A percentile compares a stretch with the other conserved stretches of the same genome.
Evolutionary conservation across 2,797 vertebrate species (phyloP).

Genomic region (Microctenopoma steveboyesi): DNA sequence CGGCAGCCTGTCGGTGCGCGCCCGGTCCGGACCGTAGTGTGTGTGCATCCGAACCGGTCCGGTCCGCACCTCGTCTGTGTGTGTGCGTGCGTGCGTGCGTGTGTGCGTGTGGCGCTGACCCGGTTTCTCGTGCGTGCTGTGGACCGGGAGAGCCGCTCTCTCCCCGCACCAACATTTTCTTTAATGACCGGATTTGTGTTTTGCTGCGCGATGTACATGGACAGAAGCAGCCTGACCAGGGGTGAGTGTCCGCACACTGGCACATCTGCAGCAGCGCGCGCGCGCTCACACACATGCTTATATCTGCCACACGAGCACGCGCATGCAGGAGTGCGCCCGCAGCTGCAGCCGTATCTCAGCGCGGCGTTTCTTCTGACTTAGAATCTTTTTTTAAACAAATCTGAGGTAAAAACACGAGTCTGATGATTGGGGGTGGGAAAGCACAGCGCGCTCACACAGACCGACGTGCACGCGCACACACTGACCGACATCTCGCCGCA

Average conservation of each 20-base stretch:
- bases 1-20: conserved; percentile 28
- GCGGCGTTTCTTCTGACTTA: background rate
- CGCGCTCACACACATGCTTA: conserved; percentile 6
- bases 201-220: conserved; percentile 89
- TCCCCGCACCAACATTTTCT: conserved; percentile 72
- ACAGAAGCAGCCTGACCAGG: conserved; percentile 84
- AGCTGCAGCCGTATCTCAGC: conserved; percentile 13
- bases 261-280: conserved; percentile 36
- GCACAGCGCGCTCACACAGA: conserved; percentile 31
- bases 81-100: background rate
- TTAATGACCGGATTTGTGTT: conserved; percentile 88
- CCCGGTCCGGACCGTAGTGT: conserved; percentile 25
- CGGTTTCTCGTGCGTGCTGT: conserved; percentile 71
- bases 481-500: conserved; percentile 80
- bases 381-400: background rate
- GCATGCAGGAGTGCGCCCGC: background rate
- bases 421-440: conserved; percentile 20
- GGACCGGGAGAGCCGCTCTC: conserved; percentile 79
- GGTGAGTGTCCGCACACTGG: conserved; percentile 75
- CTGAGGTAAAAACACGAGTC: background rate
- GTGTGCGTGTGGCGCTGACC: conserved; percentile 32
- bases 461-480: conserved; percentile 54
- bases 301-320: background rate
- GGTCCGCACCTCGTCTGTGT: background rate
- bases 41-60: conserved; percentile 36